A percentile compares a stretch with the other conserved stretches of the same genome.
These are phyloP conservation scores for Dorcus parallelipipedus DNA, from an alignment of 2,888 invertebrate genomes.

Conservation along the genomic window DNA sequence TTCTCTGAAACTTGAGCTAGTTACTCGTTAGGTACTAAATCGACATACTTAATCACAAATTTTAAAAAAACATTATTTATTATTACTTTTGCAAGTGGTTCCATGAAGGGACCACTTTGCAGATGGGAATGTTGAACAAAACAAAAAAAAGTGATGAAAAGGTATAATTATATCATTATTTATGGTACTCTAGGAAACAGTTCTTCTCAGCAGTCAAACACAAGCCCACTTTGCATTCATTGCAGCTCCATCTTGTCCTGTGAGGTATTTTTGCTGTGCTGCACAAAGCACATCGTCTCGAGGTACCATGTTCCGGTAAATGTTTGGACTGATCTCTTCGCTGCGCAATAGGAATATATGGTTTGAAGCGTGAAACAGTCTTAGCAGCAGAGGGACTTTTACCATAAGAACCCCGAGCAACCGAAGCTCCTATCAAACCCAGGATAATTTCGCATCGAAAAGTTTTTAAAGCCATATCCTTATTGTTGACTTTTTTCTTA, in stretches of 20 bases:
- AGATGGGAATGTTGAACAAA: no score
- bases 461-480: conserved; percentile 7
- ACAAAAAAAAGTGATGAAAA: no score
- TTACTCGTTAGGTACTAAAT: no score
- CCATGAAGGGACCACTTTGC: no score
- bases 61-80: no score
- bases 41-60: no score
- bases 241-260: background rate
- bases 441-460: conserved; percentile 4
- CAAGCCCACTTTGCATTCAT: background rate
- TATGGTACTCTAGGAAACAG: background rate
- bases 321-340: background rate
- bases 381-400: background rate
- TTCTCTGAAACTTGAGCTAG: no score
- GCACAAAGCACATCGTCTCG: background rate
- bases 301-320: background rate
- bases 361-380: background rate
- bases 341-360: background rate
- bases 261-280: background rate
- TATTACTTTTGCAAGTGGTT: no score
- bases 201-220: background rate
- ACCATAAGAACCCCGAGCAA: background rate
- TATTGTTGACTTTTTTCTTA: conserved; percentile 8
- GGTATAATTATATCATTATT: no score
- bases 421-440: conserved; percentile 2